These are phyloP conservation scores for Limnephilus auricula DNA, from an alignment of 2,888 invertebrate species.

Conservation along the genomic window DNA sequence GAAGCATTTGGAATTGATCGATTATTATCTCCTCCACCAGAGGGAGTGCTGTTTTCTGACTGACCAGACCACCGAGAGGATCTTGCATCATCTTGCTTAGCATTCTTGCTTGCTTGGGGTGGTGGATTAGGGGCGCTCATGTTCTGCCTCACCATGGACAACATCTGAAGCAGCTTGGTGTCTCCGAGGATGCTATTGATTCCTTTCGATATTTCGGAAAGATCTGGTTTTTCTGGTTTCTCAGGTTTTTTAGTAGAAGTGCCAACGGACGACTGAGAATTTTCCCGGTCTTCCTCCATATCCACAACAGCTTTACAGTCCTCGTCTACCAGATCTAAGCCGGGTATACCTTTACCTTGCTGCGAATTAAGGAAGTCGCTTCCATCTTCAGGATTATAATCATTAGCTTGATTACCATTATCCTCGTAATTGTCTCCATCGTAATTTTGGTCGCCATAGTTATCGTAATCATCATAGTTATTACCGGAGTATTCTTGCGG, in stretches of 20 bases:
- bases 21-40: background rate
- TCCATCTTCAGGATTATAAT: conserved; percentile 70
- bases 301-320: conserved; percentile 70
- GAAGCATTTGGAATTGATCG: background rate
- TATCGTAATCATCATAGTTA: conserved; percentile 68
- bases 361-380: conserved; percentile 41
- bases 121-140: background rate
- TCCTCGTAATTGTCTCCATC: conserved; percentile 68
- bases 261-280: conserved; percentile 54
- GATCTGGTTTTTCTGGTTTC: conserved; percentile 73
- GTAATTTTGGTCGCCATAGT: conserved; percentile 61
- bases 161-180: conserved; percentile 80
- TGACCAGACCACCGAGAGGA: background rate
- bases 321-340: conserved; percentile 81
- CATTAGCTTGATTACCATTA: conserved; percentile 69
- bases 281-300: conserved; percentile 69
- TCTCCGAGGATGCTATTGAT: conserved; percentile 81
- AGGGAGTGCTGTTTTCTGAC: background rate
- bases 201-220: conserved; percentile 80
- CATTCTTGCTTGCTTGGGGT: background rate
- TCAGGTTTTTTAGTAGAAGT: conserved; percentile 53
- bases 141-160: conserved; percentile 72
- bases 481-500: conserved; percentile 61
- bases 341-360: conserved; percentile 81
- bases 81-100: background rate